phyloP scores from a whole-genome alignment of 2,113 vertebrate genomes.

The Otus sunia region DNA sequence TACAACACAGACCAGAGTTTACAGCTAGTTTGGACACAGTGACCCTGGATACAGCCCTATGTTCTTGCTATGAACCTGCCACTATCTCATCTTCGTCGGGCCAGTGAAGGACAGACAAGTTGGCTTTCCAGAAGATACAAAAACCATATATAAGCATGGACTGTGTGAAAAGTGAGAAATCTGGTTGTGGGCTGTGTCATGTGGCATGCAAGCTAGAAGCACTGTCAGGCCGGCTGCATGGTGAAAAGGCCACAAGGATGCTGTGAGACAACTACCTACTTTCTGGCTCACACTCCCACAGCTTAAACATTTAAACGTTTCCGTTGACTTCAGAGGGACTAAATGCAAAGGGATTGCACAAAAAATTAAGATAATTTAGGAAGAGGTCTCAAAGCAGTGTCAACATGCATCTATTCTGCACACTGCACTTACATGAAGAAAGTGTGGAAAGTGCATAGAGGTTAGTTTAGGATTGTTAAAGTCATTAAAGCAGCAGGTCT shows the following conservation, averaged over 20 bases:
- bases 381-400: not conserved
- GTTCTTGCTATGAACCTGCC: not conserved
- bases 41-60: not conserved
- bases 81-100: rapidly evolving
- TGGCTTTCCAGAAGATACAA: not conserved
- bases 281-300: not conserved
- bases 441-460: not conserved
- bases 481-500: not conserved
- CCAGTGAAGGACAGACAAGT: not conserved
- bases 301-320: not conserved
- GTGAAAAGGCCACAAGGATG: not conserved
- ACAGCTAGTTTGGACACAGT: not conserved
- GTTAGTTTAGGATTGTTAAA: not conserved
- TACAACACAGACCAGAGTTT: too few relatives aligned
- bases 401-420: not conserved
- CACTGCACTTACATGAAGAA: not conserved
- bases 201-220: rapidly evolving
- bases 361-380: not conserved
- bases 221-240: not conserved
- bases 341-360: not conserved
- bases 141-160: not conserved
- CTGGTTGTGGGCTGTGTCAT: too few relatives aligned
- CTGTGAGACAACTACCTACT: not conserved
- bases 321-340: not conserved
- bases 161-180: not conserved